Evolutionary conservation across 2,797 vertebrate species (phyloP), one percentile per base, ranked within the genome.

Genomic region (Cyprinella venusta): DNA sequence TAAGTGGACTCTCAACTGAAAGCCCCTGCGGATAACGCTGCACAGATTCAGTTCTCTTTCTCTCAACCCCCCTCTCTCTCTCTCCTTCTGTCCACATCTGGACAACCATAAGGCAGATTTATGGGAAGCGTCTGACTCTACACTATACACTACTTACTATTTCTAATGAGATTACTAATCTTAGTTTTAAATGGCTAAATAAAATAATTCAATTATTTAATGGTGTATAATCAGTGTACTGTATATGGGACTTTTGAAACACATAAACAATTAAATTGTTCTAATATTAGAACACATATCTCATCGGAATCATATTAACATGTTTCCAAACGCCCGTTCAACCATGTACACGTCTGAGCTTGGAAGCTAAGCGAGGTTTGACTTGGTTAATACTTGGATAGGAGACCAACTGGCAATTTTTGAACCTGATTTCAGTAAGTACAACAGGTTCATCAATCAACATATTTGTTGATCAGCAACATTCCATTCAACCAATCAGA

Each of bases 1-100:
- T 72, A 42, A 80, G 77, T 81, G 69, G 79, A 87, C 65, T 81
- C 84, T 87, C 79, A 61, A 48, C 69, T 40, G 15, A 69, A 82
- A 61, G 79, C 42, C 80, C 81, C 75, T 76, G 26, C 8, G 52
- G 76, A 68, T 45, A 48, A 56, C 36, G 68, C 33, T 56, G 59
- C 50, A 74, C 75, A 72, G 61, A n/a, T 33, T 52, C 36, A 63
- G 61, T 33, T 64, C 0, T 54, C 12, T 45, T 21, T 76, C 19
- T 70, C 64, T 71, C 38, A 16, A 24, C 8, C 78, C 3, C 30
- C 42, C 5, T 67, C 5, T 45, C 1, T n/a, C 50, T 52, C 50
- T 52, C 0, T 68, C 4, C 38, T 16, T 54, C 40, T 79, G 30
- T 61, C 24, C 52, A 59, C 61, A 81, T 64, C 67, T 45, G 10